phyloP scores from a whole-genome alignment of 2,888 invertebrate species.

The Ennomos erosarius region DNA sequence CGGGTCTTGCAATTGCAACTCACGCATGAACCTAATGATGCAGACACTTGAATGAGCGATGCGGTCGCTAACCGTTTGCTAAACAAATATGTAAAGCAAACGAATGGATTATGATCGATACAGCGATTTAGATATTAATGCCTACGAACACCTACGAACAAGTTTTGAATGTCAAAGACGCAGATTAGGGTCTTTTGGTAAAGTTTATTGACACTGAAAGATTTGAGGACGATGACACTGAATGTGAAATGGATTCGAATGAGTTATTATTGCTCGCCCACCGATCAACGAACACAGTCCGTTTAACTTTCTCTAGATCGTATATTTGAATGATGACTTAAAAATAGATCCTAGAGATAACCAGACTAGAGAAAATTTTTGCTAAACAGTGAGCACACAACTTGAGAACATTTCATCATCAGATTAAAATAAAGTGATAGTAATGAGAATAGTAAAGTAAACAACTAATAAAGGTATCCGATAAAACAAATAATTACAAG shows the following conservation, averaged over 20 bases:
- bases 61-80: constrained; percentile 7
- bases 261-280: constrained; percentile 5
- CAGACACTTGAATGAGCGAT: constrained; percentile 12
- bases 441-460: constrained; percentile 32
- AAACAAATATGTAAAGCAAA: constrained; percentile 4
- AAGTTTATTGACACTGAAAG: constrained; percentile 14
- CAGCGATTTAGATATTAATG: constrained; percentile 15
- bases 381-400: background rate
- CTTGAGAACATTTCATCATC: background rate
- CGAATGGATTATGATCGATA: constrained; percentile 26
- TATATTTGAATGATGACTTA: background rate
- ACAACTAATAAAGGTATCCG: constrained; percentile 34
- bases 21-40: constrained; percentile 9
- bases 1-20: background rate
- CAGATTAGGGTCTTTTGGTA: constrained; percentile 11
- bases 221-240: constrained; percentile 9
- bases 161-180: constrained; percentile 16
- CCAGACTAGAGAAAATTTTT: constrained; percentile 5
- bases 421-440: constrained; percentile 8
- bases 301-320: constrained; percentile 16
- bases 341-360: background rate
- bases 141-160: constrained; percentile 4
- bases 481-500: constrained; percentile 44
- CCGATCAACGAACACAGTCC: constrained; percentile 6
- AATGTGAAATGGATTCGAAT: constrained; percentile 14